Percentiles rank a stretch among this genome's conserved stretches.
phyloP scores from a whole-genome alignment of 1,140 invertebrate genomes.

The Phocides pigmalion region DNA sequence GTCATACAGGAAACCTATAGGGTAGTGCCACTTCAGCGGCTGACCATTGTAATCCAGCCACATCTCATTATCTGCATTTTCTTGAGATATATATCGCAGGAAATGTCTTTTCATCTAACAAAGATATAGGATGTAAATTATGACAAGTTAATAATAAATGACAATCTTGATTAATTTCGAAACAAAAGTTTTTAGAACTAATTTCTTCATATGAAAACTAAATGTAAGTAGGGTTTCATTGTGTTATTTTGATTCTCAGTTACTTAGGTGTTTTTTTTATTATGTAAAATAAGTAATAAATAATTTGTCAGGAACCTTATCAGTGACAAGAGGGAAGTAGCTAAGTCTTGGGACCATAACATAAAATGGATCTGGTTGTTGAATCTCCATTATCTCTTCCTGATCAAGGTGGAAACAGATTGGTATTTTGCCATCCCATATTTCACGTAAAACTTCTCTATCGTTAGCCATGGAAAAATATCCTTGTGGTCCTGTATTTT shows the following conservation, averaged over 20 bases:
- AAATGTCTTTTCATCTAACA: conserved; percentile 95
- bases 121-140: background rate
- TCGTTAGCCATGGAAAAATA: conserved; percentile 96
- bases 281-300: too few species aligned
- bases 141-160: too few species aligned
- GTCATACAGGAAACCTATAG: conserved; percentile 97
- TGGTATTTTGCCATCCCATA: conserved; percentile 98
- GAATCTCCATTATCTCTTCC: conserved; percentile 94
- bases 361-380: conserved; percentile 96
- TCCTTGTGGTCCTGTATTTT: too few species aligned
- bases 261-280: too few species aligned
- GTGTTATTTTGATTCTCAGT: too few species aligned
- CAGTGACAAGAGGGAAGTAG: conserved; percentile 98
- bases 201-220: too few species aligned
- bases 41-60: conserved; percentile 97
- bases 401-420: conserved; percentile 94
- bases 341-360: conserved; percentile 97
- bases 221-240: too few species aligned
- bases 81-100: conserved; percentile 90
- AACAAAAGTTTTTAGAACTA: too few species aligned
- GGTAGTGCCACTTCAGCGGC: conserved; percentile 98
- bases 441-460: conserved; percentile 95
- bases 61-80: conserved; percentile 94
- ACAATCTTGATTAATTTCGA: too few species aligned
- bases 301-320: conserved; percentile 89